phyloP scores from a whole-genome alignment of 1,140 invertebrate species.

The Arctopsyche grandis region DNA sequence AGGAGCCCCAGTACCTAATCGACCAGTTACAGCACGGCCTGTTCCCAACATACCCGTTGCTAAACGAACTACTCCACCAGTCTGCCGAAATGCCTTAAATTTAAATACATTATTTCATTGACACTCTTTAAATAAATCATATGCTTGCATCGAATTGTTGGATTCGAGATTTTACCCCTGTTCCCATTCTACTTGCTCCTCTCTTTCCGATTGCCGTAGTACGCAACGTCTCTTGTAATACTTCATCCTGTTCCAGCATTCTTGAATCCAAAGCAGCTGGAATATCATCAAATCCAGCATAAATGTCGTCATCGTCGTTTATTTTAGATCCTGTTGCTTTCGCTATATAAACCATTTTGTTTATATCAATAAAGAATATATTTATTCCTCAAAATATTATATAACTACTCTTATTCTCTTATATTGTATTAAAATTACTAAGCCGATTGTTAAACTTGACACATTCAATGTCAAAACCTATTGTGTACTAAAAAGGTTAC shows the following conservation, averaged over 20 bases:
- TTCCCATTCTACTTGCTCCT: constrained; percentile 59
- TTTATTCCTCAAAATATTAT: too few species aligned
- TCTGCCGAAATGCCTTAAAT: constrained; percentile 33
- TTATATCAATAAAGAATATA: neutral
- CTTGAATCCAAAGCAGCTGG: constrained; percentile 62
- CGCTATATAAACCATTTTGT: constrained; percentile 19
- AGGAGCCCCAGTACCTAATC: constrained; percentile 55
- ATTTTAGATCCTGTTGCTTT: constrained; percentile 10
- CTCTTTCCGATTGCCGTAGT: constrained; percentile 62
- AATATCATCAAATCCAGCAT: constrained; percentile 63
- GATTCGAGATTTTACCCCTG: constrained; percentile 56
- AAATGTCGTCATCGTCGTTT: constrained; percentile 61
- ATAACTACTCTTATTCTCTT: too few species aligned
- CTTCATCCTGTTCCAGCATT: constrained; percentile 60
- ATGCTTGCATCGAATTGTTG: too few species aligned
- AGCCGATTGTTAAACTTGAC: too few species aligned
- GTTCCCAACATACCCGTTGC: constrained; percentile 58
- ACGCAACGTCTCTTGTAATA: constrained; percentile 61
- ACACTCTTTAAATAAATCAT: neutral
- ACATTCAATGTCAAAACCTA: too few species aligned
- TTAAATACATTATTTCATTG: neutral
- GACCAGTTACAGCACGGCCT: constrained; percentile 55
- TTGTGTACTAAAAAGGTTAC: too few species aligned
- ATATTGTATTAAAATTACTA: too few species aligned
- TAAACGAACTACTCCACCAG: constrained; percentile 31